Evolutionary conservation across 2,113 vertebrate genomes (phyloP).

Genomic region (Sander vitreus): DNA sequence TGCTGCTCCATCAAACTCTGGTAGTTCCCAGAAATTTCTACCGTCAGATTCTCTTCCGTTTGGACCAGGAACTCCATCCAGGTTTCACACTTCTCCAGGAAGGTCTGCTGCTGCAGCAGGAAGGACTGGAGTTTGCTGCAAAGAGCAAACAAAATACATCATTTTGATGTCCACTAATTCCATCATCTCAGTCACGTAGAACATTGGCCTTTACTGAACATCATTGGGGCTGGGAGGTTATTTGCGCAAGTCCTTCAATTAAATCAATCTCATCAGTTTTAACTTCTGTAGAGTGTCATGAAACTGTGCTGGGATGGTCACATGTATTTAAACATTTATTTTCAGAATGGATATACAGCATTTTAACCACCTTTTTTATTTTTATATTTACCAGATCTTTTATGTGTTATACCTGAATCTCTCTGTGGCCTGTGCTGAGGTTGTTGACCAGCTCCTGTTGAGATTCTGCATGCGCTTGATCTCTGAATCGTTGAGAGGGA

Average conservation of each 20-base stretch:
- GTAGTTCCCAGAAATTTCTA: slow-evolving; percentile 96
- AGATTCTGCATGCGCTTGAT: slow-evolving; percentile 96
- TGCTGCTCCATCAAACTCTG: slow-evolving; percentile 95
- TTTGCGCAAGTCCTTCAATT: background rate
- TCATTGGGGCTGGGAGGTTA: no score
- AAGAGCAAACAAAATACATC: background rate
- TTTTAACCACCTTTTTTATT: background rate
- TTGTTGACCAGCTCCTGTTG: slow-evolving; percentile 91
- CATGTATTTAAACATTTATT: background rate
- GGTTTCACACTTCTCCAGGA: slow-evolving; percentile 97
- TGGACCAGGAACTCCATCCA: slow-evolving; percentile 99
- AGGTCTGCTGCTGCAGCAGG: slow-evolving; percentile 96
- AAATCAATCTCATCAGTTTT: background rate
- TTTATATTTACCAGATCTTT: background rate
- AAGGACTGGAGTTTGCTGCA: slow-evolving; percentile 96
- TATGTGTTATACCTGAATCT: slow-evolving; percentile 90
- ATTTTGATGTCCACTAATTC: background rate
- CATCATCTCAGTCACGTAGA: background rate
- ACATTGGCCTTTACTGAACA: background rate
- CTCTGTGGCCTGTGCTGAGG: slow-evolving; percentile 93
- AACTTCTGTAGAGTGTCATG: background rate
- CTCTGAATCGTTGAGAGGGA: slow-evolving; percentile 94
- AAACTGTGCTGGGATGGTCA: background rate
- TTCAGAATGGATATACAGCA: background rate
- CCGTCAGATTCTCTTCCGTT: slow-evolving; percentile 93